These are phyloP conservation scores for Ericerus pela DNA, from an alignment of 1,140 invertebrate genomes.

Conservation along the genomic window DNA sequence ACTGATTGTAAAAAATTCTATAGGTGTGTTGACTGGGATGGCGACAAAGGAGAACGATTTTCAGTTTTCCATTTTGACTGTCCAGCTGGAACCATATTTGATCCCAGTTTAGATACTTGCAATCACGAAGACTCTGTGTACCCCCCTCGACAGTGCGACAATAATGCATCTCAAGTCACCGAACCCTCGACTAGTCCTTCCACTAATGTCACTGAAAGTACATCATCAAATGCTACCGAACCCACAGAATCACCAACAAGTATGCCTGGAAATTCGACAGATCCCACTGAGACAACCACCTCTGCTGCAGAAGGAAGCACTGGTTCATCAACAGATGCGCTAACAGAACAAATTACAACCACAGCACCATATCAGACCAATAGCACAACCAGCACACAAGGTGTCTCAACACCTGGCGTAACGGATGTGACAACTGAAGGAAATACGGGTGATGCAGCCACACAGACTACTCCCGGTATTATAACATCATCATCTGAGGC, in stretches of 20 bases:
- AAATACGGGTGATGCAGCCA: background rate
- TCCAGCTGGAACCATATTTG: slow-evolving; percentile 38
- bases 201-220: slow-evolving; percentile 11
- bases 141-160: slow-evolving; percentile 33
- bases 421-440: background rate
- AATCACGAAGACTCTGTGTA: slow-evolving; percentile 39
- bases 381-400: slow-evolving; percentile 8
- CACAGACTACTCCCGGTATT: slow-evolving; percentile 3
- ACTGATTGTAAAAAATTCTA: slow-evolving; percentile 54
- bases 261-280: background rate
- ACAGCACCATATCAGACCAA: slow-evolving; percentile 15
- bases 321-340: slow-evolving; percentile 19
- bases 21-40: slow-evolving; percentile 45
- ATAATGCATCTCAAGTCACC: background rate
- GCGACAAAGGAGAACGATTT: slow-evolving; percentile 42
- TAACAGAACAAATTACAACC: slow-evolving; percentile 7
- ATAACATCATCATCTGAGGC: background rate
- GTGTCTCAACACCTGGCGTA: background rate
- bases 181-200: background rate
- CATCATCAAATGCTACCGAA: slow-evolving; percentile 12
- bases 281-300: slow-evolving; percentile 14
- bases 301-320: slow-evolving; percentile 26
- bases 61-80: slow-evolving; percentile 39
- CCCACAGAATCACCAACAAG: slow-evolving; percentile 1
- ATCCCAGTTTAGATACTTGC: slow-evolving; percentile 36